A percentile compares a stretch with the other conserved stretches of the same genome.
Conservation (phyloP, 2,888 invertebrate genomes). For the Drosophila engyochracea region DNA sequence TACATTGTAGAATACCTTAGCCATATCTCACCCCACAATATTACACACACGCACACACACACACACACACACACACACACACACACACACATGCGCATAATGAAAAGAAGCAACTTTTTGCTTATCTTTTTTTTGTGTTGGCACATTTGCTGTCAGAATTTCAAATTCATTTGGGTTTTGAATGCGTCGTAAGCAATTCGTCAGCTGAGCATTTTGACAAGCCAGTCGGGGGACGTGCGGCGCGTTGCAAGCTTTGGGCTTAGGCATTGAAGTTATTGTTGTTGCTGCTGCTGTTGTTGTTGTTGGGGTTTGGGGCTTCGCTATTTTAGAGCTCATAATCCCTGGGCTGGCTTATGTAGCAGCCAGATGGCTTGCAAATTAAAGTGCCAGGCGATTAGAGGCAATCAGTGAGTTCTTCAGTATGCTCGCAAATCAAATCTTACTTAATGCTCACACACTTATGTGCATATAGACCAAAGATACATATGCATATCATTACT, state of each 20-base stretch:
- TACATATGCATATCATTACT: background rate
- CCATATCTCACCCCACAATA: background rate
- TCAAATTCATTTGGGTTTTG: slow-evolving; percentile 66
- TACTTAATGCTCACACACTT: slow-evolving; percentile 3
- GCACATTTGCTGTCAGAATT: slow-evolving; percentile 73
- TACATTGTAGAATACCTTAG: slow-evolving; percentile 17
- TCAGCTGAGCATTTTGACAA: slow-evolving; percentile 58
- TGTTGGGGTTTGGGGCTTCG: slow-evolving; percentile 9
- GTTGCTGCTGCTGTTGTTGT: background rate
- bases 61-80: slow-evolving; percentile 1
- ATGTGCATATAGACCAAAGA: background rate
- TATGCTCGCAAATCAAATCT: slow-evolving; percentile 10
- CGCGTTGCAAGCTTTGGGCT: slow-evolving; percentile 17
- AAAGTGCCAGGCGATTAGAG: slow-evolving; percentile 73
- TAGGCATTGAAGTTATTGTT: background rate
- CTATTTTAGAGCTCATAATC: slow-evolving; percentile 60
- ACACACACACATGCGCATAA: slow-evolving; percentile 23
- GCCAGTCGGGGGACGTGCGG: background rate
- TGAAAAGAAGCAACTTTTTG: slow-evolving; percentile 56
- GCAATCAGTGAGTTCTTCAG: slow-evolving; percentile 68
- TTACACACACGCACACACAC: background rate
- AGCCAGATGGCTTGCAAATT: slow-evolving; percentile 73
- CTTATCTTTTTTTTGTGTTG: slow-evolving; percentile 55
- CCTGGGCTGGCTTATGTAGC: slow-evolving; percentile 67
- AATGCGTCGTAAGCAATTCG: slow-evolving; percentile 59